Evolutionary conservation across 2,797 vertebrate genomes (phyloP).

Genomic region (Botia kubotai): DNA sequence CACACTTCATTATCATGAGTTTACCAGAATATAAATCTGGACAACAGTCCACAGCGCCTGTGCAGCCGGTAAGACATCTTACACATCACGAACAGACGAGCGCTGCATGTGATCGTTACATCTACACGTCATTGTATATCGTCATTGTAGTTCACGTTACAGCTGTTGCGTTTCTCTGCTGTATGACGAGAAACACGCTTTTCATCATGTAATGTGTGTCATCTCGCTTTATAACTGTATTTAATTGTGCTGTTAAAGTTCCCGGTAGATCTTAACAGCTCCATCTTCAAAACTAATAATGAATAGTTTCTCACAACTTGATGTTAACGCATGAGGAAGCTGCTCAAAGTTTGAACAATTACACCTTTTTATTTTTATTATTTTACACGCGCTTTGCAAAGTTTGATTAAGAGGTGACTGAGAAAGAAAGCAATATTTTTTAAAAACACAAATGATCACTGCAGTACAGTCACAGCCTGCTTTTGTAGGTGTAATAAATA

Average conservation of each 20-base stretch:
- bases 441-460: no score
- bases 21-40: slow-evolving; percentile 72
- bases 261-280: background rate
- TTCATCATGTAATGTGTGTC: background rate
- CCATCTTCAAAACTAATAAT: slow-evolving; percentile 3
- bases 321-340: no score
- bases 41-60: slow-evolving; percentile 59
- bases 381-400: no score
- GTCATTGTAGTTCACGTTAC: no score
- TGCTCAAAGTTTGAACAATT: no score
- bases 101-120: background rate
- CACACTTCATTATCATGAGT: slow-evolving; percentile 69
- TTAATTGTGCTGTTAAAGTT: background rate
- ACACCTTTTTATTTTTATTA: no score
- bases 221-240: background rate
- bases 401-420: no score
- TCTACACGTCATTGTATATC: no score
- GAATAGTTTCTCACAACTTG: background rate
- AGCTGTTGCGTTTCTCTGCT: no score
- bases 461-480: no score
- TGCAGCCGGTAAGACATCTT: slow-evolving; percentile 59
- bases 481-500: no score
- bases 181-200: background rate
- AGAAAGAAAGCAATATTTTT: no score
- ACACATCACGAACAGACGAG: background rate